These are phyloP conservation scores for Hermetia illucens DNA, from an alignment of 1,140 invertebrate species.

Conservation along the genomic window DNA sequence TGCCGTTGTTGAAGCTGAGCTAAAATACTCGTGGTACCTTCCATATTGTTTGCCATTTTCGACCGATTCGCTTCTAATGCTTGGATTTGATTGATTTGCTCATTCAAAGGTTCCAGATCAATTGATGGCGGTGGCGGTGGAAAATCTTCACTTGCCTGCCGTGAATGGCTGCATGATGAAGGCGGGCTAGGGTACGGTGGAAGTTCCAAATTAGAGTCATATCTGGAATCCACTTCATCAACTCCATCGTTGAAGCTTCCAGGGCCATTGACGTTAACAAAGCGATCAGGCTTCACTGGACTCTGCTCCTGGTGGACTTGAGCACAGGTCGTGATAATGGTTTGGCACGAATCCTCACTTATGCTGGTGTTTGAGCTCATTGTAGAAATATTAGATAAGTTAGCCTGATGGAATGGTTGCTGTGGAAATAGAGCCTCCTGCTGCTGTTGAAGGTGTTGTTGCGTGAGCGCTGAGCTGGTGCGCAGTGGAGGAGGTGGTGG, in stretches of 20 bases:
- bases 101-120: constrained; percentile 42
- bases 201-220: constrained; percentile 35
- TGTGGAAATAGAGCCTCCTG: constrained; percentile 12
- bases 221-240: constrained; percentile 39
- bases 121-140: constrained; percentile 70
- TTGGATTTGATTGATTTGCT: constrained; percentile 36
- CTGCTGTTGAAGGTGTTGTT: constrained; percentile 25
- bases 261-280: constrained; percentile 1
- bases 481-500: constrained; percentile 72
- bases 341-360: constrained; percentile 65
- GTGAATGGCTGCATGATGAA: constrained; percentile 58
- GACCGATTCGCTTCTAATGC: constrained; percentile 20
- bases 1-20: constrained; percentile 52
- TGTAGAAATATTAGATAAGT: constrained; percentile 23
- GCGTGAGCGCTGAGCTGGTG: constrained; percentile 51
- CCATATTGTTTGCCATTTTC: constrained; percentile 20
- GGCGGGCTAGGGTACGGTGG: constrained; percentile 67
- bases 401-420: constrained; percentile 23
- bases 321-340: constrained; percentile 55
- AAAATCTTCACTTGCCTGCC: constrained; percentile 77
- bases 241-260: constrained; percentile 28
- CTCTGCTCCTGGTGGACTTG: constrained; percentile 69
- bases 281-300: constrained; percentile 37
- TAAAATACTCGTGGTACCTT: constrained; percentile 40
- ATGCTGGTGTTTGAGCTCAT: constrained; percentile 62